A percentile compares a stretch with the other conserved stretches of the same genome.
Evolutionary conservation across 2,888 invertebrate species (phyloP).

Genomic region (Stenoptilia bipunctidactyla): DNA sequence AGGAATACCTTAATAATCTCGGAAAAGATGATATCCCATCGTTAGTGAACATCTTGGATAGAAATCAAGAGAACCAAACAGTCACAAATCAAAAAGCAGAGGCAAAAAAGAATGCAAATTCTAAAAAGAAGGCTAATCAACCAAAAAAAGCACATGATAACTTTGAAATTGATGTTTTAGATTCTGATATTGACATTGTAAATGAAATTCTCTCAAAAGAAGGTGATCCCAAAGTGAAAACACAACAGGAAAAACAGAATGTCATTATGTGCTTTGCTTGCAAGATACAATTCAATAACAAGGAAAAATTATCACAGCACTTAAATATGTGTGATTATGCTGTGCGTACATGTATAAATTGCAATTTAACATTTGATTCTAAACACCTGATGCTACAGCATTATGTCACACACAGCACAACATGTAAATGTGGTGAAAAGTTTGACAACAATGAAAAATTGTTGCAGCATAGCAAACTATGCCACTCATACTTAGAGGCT

Average conservation of each 20-base stretch:
- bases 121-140: not conserved
- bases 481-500: conserved; percentile 29
- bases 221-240: conserved; percentile 28
- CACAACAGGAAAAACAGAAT: conserved; percentile 7
- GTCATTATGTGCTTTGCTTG: conserved; percentile 46
- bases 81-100: not conserved
- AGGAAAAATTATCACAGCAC: conserved; percentile 46
- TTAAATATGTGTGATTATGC: conserved; percentile 47
- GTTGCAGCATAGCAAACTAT: conserved; percentile 37
- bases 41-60: conserved; percentile 53
- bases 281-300: conserved; percentile 34
- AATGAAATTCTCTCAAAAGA: conserved; percentile 46
- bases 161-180: conserved; percentile 52
- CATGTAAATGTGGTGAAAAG: conserved; percentile 41
- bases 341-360: conserved; percentile 42
- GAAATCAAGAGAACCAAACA: conserved; percentile 30
- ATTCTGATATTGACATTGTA: conserved; percentile 47
- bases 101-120: not conserved
- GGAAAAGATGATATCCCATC: conserved; percentile 62
- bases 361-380: conserved; percentile 46
- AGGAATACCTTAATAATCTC: conserved; percentile 52
- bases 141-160: conserved; percentile 13
- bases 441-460: conserved; percentile 37
- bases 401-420: conserved; percentile 29
- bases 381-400: conserved; percentile 51